Conservation (phyloP, 2,113 vertebrate species). For the Acanthisitta chloris region DNA sequence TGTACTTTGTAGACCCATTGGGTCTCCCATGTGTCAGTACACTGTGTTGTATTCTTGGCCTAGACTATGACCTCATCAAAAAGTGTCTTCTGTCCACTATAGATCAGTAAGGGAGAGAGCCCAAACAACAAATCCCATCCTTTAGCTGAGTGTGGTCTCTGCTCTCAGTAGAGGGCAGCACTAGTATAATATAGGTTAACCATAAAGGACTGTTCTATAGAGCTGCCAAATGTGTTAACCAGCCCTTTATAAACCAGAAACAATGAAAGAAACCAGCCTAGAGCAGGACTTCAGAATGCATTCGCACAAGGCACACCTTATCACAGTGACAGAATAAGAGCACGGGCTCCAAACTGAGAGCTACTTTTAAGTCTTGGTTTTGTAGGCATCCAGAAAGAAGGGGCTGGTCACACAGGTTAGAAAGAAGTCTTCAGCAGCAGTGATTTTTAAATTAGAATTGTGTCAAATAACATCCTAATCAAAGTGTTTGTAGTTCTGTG, state of each 20-base stretch:
- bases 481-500: not conserved
- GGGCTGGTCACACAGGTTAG: not conserved
- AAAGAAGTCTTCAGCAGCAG: not conserved
- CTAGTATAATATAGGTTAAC: not conserved
- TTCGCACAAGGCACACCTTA: not conserved
- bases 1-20: not conserved
- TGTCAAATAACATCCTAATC: not conserved
- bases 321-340: not conserved
- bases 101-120: not conserved
- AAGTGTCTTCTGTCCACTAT: not conserved
- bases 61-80: not conserved
- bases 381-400: not conserved
- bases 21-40: not conserved
- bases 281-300: not conserved
- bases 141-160: not conserved
- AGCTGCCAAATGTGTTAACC: not conserved
- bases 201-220: not conserved
- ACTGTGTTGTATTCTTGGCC: not conserved
- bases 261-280: not conserved
- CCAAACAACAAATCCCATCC: not conserved
- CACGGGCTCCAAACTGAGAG: accelerated
- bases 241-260: not conserved
- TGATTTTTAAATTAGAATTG: not conserved
- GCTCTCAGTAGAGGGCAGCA: not conserved
- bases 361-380: not conserved